phyloP scores from a whole-genome alignment of 2,888 invertebrate genomes.

The Tridacna crocea region DNA sequence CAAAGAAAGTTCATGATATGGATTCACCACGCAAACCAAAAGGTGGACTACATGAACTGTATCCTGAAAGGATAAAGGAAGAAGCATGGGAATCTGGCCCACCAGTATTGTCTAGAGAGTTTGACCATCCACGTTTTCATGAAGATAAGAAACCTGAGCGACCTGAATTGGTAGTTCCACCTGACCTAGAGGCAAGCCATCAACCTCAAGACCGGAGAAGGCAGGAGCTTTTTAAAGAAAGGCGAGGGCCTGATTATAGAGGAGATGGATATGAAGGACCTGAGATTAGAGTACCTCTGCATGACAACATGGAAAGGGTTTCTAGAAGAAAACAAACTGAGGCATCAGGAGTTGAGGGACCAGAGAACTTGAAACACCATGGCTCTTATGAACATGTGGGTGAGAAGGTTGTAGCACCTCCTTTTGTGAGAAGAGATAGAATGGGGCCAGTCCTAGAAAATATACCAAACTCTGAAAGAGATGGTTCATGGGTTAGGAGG shows the following conservation, averaged over 20 bases:
- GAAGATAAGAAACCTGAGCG: neutral
- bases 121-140: neutral
- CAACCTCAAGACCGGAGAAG: neutral
- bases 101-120: conserved; percentile 12
- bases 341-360: neutral
- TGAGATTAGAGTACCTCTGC: neutral
- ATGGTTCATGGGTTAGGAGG: neutral
- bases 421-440: conserved; percentile 2
- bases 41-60: conserved; percentile 24
- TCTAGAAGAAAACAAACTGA: neutral
- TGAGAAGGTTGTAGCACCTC: neutral
- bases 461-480: neutral
- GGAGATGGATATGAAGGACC: neutral
- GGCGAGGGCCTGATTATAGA: neutral
- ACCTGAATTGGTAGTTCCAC: neutral
- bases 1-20: conserved; percentile 33
- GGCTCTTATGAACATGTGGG: neutral
- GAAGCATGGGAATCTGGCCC: conserved; percentile 23
- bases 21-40: conserved; percentile 27
- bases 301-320: neutral
- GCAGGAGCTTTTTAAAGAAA: neutral
- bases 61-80: conserved; percentile 17
- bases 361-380: neutral
- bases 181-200: conserved; percentile 2
- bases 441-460: neutral